Evolutionary conservation across 2,888 invertebrate species (phyloP).

Genomic region (Hypolimnas misippus): DNA sequence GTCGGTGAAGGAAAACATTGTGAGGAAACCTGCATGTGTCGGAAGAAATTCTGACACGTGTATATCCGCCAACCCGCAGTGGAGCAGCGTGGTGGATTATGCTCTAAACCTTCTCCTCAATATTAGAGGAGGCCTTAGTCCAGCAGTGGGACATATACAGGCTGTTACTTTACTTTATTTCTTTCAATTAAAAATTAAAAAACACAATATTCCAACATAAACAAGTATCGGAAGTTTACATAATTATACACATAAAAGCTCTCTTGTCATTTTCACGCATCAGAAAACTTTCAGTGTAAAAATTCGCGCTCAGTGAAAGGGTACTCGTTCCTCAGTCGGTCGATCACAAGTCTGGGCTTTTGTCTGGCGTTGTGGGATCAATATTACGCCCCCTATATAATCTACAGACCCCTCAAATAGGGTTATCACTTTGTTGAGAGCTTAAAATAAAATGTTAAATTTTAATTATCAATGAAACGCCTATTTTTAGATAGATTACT

Average conservation of each 20-base stretch:
- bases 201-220: too few species aligned
- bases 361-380: constrained; percentile 41
- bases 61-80: too few species aligned
- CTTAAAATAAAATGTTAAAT: background rate
- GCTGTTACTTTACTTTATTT: too few species aligned
- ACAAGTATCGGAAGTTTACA: background rate
- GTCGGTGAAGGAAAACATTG: too few species aligned
- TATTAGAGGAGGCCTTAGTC: too few species aligned
- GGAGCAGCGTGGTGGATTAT: too few species aligned
- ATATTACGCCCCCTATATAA: constrained; percentile 40
- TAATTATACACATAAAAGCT: background rate
- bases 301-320: constrained; percentile 19
- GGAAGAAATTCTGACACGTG: too few species aligned
- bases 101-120: too few species aligned
- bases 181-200: too few species aligned
- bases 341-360: constrained; percentile 40
- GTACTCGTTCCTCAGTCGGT: constrained; percentile 37
- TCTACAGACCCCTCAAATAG: constrained; percentile 32
- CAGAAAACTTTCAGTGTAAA: constrained; percentile 21
- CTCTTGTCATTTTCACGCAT: constrained; percentile 6
- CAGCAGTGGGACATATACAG: too few species aligned
- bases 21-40: too few species aligned
- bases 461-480: background rate
- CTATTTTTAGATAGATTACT: too few species aligned
- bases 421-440: constrained; percentile 20